Evolutionary conservation across 2,888 invertebrate species (phyloP).

Genomic region (Leucania comma): DNA sequence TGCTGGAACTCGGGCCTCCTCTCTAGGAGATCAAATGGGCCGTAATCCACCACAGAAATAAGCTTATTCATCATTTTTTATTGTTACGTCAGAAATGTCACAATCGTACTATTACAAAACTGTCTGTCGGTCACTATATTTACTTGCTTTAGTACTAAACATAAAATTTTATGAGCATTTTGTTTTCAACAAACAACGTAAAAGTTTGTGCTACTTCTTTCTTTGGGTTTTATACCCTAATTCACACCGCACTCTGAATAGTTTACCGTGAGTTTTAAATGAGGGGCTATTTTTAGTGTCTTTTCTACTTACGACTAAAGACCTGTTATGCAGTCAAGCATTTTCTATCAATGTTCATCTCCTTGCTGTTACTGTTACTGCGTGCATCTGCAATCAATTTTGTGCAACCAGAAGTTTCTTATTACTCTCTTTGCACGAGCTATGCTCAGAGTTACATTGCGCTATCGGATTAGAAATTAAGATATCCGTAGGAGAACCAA

Average conservation of each 20-base stretch:
- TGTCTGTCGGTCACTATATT: slow-evolving; percentile 28
- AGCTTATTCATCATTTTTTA: neutral
- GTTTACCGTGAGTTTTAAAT: slow-evolving; percentile 23
- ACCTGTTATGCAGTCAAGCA: neutral
- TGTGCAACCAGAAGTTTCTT: neutral
- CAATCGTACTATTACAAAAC: slow-evolving; percentile 37
- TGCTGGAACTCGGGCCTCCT: no score
- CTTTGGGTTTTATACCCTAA: slow-evolving; percentile 52
- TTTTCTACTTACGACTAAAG: neutral
- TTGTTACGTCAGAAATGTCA: slow-evolving; percentile 28
- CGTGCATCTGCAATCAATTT: neutral
- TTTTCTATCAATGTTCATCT: neutral
- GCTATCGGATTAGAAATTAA: no score
- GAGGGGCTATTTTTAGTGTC: neutral
- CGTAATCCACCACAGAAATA: neutral
- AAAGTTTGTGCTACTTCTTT: slow-evolving; percentile 49
- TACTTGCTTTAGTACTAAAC: slow-evolving; percentile 32
- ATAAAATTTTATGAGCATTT: slow-evolving; percentile 57
- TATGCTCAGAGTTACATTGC: no score
- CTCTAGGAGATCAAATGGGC: no score
- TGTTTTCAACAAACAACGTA: slow-evolving; percentile 44
- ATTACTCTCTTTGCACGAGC: no score
- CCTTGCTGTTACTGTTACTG: neutral
- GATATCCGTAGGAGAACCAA: no score
- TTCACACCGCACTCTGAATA: slow-evolving; percentile 51